phyloP scores from a whole-genome alignment of 2,797 vertebrate genomes.

The Sebastes jordani region DNA sequence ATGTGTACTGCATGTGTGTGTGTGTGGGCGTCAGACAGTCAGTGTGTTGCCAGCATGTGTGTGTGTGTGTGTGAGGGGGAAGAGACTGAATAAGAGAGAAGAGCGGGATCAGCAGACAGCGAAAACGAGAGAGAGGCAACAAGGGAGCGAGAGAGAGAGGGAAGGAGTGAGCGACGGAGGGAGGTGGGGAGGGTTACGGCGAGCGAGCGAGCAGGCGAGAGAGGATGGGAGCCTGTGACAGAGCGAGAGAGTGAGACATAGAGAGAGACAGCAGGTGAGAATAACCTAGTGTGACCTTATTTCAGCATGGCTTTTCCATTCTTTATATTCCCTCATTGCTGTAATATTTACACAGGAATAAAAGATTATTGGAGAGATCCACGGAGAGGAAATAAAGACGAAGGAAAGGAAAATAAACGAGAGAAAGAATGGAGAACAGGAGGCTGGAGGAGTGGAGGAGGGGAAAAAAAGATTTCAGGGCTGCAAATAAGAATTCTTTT shows the following conservation, averaged over 20 bases:
- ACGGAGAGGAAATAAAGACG: conserved; percentile 46
- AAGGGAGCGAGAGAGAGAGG: conserved; percentile 14
- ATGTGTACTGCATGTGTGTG: conserved; percentile 12
- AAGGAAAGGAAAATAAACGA: conserved; percentile 37
- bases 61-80: conserved; percentile 25
- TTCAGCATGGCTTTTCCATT: conserved; percentile 55
- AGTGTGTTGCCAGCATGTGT: conserved; percentile 27
- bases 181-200: not conserved
- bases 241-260: not conserved
- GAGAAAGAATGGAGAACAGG: conserved; percentile 14
- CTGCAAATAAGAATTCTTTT: conserved; percentile 35
- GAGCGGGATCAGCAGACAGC: conserved; percentile 61
- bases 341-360: conserved; percentile 76
- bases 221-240: conserved; percentile 9
- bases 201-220: not conserved
- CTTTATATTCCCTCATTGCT: conserved; percentile 69
- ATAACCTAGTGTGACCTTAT: conserved; percentile 73
- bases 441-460: not conserved
- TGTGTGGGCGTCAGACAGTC: conserved; percentile 55
- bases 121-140: conserved; percentile 45
- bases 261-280: conserved; percentile 57
- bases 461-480: not conserved
- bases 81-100: conserved; percentile 62
- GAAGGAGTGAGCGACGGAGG: not conserved
- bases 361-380: conserved; percentile 68